Conservation (phyloP, 2,888 invertebrate species). For the Pycnomerus fuliginosus region DNA sequence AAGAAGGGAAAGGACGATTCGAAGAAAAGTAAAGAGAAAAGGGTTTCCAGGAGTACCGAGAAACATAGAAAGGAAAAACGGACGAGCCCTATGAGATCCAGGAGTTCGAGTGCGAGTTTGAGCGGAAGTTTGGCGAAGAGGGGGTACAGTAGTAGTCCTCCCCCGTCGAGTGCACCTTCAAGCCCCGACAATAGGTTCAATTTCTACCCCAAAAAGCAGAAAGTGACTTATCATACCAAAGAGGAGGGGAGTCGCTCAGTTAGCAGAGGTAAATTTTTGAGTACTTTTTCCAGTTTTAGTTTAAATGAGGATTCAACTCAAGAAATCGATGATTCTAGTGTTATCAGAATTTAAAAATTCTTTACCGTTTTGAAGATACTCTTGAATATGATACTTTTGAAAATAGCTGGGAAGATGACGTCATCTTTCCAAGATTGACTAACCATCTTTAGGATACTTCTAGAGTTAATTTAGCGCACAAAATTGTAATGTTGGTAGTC, state of each 20-base stretch:
- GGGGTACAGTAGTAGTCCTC: slow-evolving; percentile 45
- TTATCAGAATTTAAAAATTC: no score
- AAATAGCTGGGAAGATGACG: no score
- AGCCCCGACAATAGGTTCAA: slow-evolving; percentile 43
- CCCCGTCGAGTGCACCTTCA: slow-evolving; percentile 46
- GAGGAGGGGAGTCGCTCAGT: slow-evolving; percentile 2
- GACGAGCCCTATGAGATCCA: slow-evolving; percentile 31
- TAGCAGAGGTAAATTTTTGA: slow-evolving; percentile 10
- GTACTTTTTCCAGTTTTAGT: no score
- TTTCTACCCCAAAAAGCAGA: slow-evolving; percentile 33
- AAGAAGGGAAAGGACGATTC: slow-evolving; percentile 15
- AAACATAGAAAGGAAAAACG: slow-evolving; percentile 23
- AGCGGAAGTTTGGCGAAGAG: slow-evolving; percentile 37
- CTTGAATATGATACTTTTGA: no score
- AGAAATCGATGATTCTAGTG: no score
- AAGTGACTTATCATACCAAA: slow-evolving; percentile 16
- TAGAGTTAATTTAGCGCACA: no score
- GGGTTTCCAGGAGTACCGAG: slow-evolving; percentile 12
- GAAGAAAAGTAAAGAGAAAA: slow-evolving; percentile 18
- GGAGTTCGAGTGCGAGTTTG: slow-evolving; percentile 29
- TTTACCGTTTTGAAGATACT: no score
- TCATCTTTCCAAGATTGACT: slow-evolving; percentile 25
- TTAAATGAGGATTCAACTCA: no score
- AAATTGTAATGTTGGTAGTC: no score
- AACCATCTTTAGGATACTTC: slow-evolving; percentile 15